A percentile compares a stretch with the other conserved stretches of the same genome.
These are phyloP conservation scores for Ellobius talpinus DNA, from an alignment of 2,113 vertebrate species.

Conservation along the genomic window DNA sequence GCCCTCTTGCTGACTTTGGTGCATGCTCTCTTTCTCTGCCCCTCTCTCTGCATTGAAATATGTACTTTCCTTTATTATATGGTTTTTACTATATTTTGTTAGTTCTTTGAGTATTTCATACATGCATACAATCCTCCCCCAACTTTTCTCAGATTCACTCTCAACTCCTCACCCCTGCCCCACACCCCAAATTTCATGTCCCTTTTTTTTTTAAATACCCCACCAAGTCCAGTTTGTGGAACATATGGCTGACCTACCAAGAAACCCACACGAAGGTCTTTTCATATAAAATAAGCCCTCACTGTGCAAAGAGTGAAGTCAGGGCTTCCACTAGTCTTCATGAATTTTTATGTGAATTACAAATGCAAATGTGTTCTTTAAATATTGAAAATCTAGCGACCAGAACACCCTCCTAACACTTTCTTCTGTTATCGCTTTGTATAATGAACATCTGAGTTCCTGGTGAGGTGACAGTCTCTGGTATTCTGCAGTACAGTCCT, in stretches of 20 bases:
- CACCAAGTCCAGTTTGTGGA: neutral
- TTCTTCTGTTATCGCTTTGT: neutral
- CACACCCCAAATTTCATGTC: neutral
- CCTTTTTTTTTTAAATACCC: neutral
- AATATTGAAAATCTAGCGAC: neutral
- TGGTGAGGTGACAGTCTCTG: neutral
- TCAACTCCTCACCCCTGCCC: neutral
- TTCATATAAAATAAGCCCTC: neutral
- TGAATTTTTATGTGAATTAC: neutral
- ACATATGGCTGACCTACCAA: neutral
- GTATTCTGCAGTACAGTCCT: neutral
- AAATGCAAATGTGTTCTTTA: conserved; percentile 44
- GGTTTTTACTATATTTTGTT: neutral
- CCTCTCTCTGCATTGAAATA: neutral
- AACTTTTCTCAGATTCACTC: neutral
- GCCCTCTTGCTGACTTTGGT: neutral
- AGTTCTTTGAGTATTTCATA: neutral
- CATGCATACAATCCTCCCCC: neutral
- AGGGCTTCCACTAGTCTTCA: neutral
- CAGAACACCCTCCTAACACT: neutral
- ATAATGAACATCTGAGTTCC: conserved; percentile 27
- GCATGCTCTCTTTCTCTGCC: neutral
- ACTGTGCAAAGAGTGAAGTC: neutral
- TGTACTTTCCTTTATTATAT: neutral
- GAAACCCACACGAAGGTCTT: neutral